Evolutionary conservation across 2,888 invertebrate genomes (phyloP).

Genomic region (Acrocyrtus sp.): DNA sequence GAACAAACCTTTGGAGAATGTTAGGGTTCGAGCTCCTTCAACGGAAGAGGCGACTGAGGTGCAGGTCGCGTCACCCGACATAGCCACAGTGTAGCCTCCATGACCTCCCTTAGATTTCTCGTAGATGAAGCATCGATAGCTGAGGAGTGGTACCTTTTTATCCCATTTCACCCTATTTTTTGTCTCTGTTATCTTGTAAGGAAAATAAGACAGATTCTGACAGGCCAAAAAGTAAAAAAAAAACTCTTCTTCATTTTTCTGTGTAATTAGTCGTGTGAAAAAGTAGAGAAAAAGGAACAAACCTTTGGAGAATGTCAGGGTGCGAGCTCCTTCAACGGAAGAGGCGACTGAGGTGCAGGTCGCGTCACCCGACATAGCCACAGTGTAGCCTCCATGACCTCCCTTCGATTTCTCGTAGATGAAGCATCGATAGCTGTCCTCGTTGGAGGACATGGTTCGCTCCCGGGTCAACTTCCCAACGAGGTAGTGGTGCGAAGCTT

Average conservation of each 20-base stretch:
- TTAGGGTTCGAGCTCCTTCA: slow-evolving; percentile 87
- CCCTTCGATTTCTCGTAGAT: slow-evolving; percentile 80
- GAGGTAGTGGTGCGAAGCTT: slow-evolving; percentile 89
- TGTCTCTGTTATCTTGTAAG: too few species aligned
- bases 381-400: slow-evolving; percentile 73
- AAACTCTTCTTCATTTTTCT: too few species aligned
- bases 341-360: slow-evolving; percentile 88
- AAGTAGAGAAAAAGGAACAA: too few species aligned
- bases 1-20: slow-evolving; percentile 77
- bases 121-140: slow-evolving; percentile 94
- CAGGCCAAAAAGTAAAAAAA: too few species aligned
- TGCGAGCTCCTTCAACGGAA: slow-evolving; percentile 86
- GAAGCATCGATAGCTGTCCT: slow-evolving; percentile 94
- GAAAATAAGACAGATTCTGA: too few species aligned
- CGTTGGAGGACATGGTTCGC: slow-evolving; percentile 72
- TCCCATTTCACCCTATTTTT: too few species aligned
- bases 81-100: slow-evolving; percentile 82
- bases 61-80: slow-evolving; percentile 83
- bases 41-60: slow-evolving; percentile 91
- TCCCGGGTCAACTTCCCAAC: slow-evolving; percentile 78
- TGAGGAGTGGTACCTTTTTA: too few species aligned
- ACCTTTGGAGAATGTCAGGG: slow-evolving; percentile 85
- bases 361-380: slow-evolving; percentile 87
- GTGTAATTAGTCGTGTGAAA: too few species aligned
- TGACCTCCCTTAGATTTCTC: slow-evolving; percentile 71